Conservation (phyloP, 2,888 invertebrate species). For the Drosophila pegasa region DNA sequence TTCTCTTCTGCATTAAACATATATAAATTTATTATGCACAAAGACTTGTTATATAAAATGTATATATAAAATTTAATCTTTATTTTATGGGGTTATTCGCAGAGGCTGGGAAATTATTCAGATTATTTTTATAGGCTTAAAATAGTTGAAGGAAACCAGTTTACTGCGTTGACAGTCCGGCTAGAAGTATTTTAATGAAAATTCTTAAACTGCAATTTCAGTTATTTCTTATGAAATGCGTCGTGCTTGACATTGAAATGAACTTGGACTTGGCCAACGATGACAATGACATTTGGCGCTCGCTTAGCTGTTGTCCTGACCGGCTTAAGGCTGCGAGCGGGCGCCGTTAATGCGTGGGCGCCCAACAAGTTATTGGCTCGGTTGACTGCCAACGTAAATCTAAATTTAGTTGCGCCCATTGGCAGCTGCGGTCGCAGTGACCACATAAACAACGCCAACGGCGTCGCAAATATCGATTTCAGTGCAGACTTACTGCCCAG, state of each 20-base stretch:
- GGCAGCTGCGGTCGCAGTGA: constrained; percentile 44
- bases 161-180: constrained; percentile 1
- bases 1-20: constrained; percentile 5
- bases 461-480: constrained; percentile 68
- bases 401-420: constrained; percentile 58
- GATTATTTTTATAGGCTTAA: neutral
- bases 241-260: constrained; percentile 70
- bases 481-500: constrained; percentile 45
- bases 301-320: constrained; percentile 7
- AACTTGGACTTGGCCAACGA: constrained; percentile 52
- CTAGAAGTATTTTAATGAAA: constrained; percentile 9
- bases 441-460: constrained; percentile 51
- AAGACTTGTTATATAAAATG: constrained; percentile 14
- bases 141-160: constrained; percentile 23
- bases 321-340: constrained; percentile 4
- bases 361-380: constrained; percentile 53
- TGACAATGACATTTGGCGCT: constrained; percentile 29
- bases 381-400: constrained; percentile 64
- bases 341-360: constrained; percentile 31
- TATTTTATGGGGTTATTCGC: constrained; percentile 18
- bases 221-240: constrained; percentile 4
- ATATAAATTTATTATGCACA: constrained; percentile 36
- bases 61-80: constrained; percentile 27
- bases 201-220: constrained; percentile 11
- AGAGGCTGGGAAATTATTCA: constrained; percentile 8